Evolutionary conservation across 1,140 invertebrate species (phyloP).

Genomic region (Penaeus japonicus): DNA sequence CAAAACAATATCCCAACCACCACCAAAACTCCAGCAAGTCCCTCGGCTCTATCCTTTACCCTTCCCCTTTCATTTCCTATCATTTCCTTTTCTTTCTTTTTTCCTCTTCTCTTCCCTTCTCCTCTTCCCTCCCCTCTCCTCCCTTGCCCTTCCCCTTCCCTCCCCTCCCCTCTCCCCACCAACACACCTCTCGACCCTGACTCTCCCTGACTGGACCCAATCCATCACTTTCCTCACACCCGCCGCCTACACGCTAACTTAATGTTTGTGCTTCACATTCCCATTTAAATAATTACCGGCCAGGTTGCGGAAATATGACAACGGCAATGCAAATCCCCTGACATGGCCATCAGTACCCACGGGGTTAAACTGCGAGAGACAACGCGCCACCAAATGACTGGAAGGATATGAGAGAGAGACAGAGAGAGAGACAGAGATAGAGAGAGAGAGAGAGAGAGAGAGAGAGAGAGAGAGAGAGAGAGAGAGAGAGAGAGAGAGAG

Average conservation of each 20-base stretch:
- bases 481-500: no score
- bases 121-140: not conserved
- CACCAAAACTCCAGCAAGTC: no score
- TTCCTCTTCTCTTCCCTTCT: no score
- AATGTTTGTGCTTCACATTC: not conserved
- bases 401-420: not conserved
- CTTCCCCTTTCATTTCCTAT: not conserved
- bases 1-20: no score
- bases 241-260: no score
- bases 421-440: not conserved
- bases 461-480: no score
- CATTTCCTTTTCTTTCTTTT: not conserved
- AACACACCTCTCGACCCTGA: not conserved
- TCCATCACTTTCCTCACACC: no score
- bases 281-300: not conserved
- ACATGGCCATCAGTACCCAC: no score
- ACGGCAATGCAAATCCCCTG: not conserved
- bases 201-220: no score
- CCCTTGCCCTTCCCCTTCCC: no score
- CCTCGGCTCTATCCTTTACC: not conserved
- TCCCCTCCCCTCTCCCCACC: not conserved
- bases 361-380: not conserved
- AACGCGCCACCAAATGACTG: not conserved
- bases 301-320: not conserved
- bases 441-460: not conserved